Base-by-base conservation (phyloP, 2,113 vertebrate species). In the Plotosus lineatus region DNA sequence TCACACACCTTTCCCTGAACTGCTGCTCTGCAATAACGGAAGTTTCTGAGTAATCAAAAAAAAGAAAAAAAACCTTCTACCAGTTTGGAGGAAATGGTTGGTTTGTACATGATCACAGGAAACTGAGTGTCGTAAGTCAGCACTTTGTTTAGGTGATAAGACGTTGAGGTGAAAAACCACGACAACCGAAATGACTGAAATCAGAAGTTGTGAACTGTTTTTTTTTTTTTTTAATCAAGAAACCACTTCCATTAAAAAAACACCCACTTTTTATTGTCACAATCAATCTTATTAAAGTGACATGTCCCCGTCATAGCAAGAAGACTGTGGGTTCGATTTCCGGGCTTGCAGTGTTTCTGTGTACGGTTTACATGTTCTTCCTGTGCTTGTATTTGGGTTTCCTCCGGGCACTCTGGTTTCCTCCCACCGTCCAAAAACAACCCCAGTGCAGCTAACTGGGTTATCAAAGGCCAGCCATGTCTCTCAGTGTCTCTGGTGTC, bases 1-100 rank as follows among this genome's bases (percentile, higher is more conserved):
- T 23, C 50, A 28, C 65, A 61, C 56, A 58, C 9, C 51, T 23
- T 82, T 77, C 26, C 44, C 33, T 83, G 74, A 77, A 72, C 42
- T 60, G 55, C 33, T 26, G 63, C 38, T 28, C 63, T n/a, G 42
- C 48, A 51, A 81, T n/a, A 75, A 53, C 7, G 71, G 51, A 80
- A 51, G 46, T 38, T 33, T 84, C 63, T 81, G 83, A 81, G 31
- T 77, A 80, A 84, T 77, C 79, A 69, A 10, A 81, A 77, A 78
- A 19, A 7, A n/a, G 60, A 10, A 81, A 77, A 78, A 19, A 7
- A n/a, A 26, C 7, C 26, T 33, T 51, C 10, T 9, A 80, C 42
- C 46, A 9, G 40, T 75, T 81, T 40, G 83, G 48, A 81, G 79
- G 83, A 84, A 84, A 81, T 60, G 31, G 28, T 36, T 77, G 56